Base-by-base conservation (phyloP, 2,113 vertebrate species). In the Trinectes maculatus region DNA sequence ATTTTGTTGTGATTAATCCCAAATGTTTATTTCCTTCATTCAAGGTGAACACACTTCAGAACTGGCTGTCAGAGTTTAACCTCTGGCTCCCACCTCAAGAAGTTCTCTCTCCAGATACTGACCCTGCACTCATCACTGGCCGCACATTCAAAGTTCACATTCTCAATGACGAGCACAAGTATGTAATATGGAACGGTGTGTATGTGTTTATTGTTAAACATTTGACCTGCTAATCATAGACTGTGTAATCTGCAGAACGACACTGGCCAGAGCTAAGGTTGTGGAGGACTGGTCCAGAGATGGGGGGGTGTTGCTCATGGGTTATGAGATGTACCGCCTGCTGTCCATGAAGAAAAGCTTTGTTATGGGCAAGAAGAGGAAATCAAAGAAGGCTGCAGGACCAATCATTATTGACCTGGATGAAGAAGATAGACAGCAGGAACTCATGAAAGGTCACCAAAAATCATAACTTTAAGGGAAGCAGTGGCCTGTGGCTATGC, bases 351-450 rank as follows among this genome's bases (percentile, higher is more conserved):
- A 98, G 89, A 99, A 99, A 89, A 97, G 95, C 81, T 99, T 99
- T 82, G 95, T 96, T 25, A 93, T 94, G 43, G 94, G 97, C n/a
- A 95, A 96, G 74, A 97, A 96, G 85, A 98, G 97, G 89, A 98
- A 96, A 92, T 93, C 94, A 56, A 99, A 98, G 90, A 99, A 99
- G 81, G 94, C 95, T 1, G 70, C 93, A 4, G 96, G 95, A n/a
- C 96, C 98, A 1, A 94, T 99, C 70, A 98, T 99, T 85, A 99
- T 99, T 77, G 98, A 99, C 90, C 92, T 99, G 79, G 97, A 99
- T 79, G 98, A 99, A 84, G 97, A 98, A 82, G 98, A 99, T 70
- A 83, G 97, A 37, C 98, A 99, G 73, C 97, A 99, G 73, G 98
- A 99, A 62, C 95, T 98, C 70, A 94, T 99, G 87, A 96, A 95